These are phyloP conservation scores for Drosophila emarginata DNA, from an alignment of 2,888 invertebrate species.

Conservation along the genomic window DNA sequence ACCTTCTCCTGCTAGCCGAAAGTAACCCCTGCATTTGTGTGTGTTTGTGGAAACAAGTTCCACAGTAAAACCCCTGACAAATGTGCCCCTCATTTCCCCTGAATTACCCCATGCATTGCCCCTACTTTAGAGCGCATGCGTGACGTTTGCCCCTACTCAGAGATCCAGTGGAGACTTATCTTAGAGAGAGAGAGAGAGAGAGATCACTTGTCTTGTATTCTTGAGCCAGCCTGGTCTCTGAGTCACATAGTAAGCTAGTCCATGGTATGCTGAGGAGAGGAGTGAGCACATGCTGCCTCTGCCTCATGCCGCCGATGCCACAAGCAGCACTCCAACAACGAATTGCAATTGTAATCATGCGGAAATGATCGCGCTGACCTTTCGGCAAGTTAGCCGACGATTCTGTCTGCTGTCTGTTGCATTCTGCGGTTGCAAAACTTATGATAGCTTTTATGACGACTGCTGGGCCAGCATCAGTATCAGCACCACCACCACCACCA, in stretches of 20 bases:
- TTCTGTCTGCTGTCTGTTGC: constrained; percentile 44
- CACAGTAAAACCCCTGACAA: background rate
- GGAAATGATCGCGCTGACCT: constrained; percentile 81
- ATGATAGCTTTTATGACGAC: constrained; percentile 33
- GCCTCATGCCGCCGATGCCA: constrained; percentile 34
- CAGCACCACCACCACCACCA: background rate
- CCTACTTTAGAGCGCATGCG: constrained; percentile 50
- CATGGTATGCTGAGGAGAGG: background rate
- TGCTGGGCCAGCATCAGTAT: constrained; percentile 30
- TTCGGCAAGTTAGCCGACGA: constrained; percentile 69
- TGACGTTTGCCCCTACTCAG: constrained; percentile 22
- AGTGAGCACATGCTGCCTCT: no score
- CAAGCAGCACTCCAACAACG: constrained; percentile 41
- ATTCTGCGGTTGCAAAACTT: constrained; percentile 39
- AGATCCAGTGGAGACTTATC: constrained; percentile 51
- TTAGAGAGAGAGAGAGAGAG: constrained; percentile 13
- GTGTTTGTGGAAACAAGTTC: constrained; percentile 14
- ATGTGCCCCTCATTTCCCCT: constrained; percentile 39
- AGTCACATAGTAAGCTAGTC: background rate
- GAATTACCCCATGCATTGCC: constrained; percentile 42
- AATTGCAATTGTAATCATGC: constrained; percentile 79
- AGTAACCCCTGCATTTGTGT: constrained; percentile 12
- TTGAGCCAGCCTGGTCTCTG: background rate
- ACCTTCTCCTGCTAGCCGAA: constrained; percentile 9
- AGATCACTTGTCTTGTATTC: background rate